These are phyloP conservation scores for Dinoponera quadriceps DNA, from an alignment of 1,140 invertebrate genomes.

Conservation along the genomic window DNA sequence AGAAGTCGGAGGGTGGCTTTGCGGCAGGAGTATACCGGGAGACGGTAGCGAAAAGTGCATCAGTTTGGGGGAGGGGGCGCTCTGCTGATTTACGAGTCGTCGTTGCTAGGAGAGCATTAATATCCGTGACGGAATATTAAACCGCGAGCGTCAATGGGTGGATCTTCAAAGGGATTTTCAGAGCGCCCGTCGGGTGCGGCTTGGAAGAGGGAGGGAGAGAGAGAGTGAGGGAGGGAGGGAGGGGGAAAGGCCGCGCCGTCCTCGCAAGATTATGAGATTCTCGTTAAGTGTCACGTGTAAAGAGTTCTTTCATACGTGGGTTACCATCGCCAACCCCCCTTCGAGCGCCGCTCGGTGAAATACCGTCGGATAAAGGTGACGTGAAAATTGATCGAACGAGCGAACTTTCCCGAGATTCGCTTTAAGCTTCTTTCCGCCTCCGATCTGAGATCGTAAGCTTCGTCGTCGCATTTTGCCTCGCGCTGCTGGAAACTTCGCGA, in stretches of 20 bases:
- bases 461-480: slow-evolving; percentile 1
- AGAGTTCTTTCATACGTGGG: slow-evolving; percentile 71
- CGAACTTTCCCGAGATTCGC: slow-evolving; percentile 46
- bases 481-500: background rate
- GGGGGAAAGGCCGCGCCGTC: slow-evolving; percentile 61
- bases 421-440: slow-evolving; percentile 35
- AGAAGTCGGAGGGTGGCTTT: background rate
- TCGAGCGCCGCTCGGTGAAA: slow-evolving; percentile 61
- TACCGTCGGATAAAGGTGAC: slow-evolving; percentile 64
- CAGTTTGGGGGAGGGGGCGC: slow-evolving; percentile 39
- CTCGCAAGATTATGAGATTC: slow-evolving; percentile 74
- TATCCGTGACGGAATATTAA: slow-evolving; percentile 76
- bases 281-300: slow-evolving; percentile 75
- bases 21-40: slow-evolving; percentile 31
- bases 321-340: slow-evolving; percentile 21
- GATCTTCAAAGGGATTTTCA: slow-evolving; percentile 73
- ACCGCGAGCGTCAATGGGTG: slow-evolving; percentile 73
- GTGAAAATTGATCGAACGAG: slow-evolving; percentile 62
- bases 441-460: slow-evolving; percentile 28
- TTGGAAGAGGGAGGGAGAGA: slow-evolving; percentile 24
- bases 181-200: background rate
- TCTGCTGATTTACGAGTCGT: slow-evolving; percentile 73
- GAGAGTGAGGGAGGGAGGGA: slow-evolving; percentile 47
- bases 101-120: slow-evolving; percentile 73
- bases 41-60: slow-evolving; percentile 73